Conservation (phyloP, 2,888 invertebrate genomes). For the Pocota personata region DNA sequence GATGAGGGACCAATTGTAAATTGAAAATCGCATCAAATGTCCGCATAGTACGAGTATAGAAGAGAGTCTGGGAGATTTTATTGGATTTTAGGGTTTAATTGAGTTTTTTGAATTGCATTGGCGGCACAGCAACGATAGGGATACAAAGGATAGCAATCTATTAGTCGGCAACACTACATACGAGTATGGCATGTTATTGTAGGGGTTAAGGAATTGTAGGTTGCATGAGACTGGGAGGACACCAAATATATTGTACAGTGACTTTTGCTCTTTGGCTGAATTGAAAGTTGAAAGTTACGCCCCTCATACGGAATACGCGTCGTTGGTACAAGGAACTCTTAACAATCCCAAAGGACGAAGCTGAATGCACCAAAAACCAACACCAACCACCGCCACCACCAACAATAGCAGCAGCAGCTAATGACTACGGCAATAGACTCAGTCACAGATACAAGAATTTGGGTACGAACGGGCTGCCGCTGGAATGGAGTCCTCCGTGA, state of each 20-base stretch:
- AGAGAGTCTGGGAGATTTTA: constrained; percentile 53
- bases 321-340: constrained; percentile 22
- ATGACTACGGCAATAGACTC: constrained; percentile 61
- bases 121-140: not conserved
- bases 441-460: constrained; percentile 40
- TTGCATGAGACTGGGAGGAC: constrained; percentile 3
- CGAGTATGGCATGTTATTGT: not conserved
- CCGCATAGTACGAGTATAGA: constrained; percentile 47
- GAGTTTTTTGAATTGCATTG: constrained; percentile 57
- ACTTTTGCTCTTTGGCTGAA: constrained; percentile 38
- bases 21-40: constrained; percentile 72
- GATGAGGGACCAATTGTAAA: constrained; percentile 51
- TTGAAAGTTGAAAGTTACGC: constrained; percentile 13
- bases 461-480: not conserved
- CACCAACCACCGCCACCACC: constrained; percentile 10
- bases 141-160: constrained; percentile 35
- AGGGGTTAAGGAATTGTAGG: not conserved
- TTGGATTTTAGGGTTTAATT: constrained; percentile 72
- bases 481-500: constrained; percentile 37
- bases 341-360: constrained; percentile 13
- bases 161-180: constrained; percentile 20
- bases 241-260: constrained; percentile 21
- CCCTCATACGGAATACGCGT: not conserved
- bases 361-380: not conserved
- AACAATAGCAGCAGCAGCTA: constrained; percentile 25